phyloP scores from a whole-genome alignment of 2,888 invertebrate species.

The Thymelicus sylvestris region DNA sequence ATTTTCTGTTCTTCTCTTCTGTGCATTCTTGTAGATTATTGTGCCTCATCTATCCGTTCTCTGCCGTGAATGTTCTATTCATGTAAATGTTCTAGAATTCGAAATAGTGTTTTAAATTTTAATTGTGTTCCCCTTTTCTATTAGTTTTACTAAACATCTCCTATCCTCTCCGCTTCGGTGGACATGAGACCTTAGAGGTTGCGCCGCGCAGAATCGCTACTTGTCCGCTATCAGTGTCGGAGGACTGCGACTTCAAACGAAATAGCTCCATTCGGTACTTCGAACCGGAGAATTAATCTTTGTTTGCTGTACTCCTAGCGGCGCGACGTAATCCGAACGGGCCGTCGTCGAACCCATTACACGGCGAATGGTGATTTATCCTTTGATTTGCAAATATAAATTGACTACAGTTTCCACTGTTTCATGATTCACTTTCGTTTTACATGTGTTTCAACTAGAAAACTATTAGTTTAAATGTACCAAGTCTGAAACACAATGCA shows the following conservation, averaged over 20 bases:
- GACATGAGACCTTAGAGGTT: neutral
- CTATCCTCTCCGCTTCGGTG: neutral
- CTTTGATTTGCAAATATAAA: constrained; percentile 33
- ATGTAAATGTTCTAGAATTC: neutral
- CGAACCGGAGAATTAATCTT: constrained; percentile 33
- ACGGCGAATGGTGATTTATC: constrained; percentile 34
- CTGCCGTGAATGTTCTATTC: neutral
- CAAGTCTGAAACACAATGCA: neutral
- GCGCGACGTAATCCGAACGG: constrained; percentile 28
- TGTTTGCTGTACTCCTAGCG: constrained; percentile 31
- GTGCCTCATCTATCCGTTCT: too few species aligned
- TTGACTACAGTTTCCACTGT: neutral
- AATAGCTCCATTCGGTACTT: constrained; percentile 48
- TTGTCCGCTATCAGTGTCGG: constrained; percentile 40
- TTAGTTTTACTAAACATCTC: neutral
- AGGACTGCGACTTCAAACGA: constrained; percentile 45
- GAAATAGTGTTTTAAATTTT: neutral
- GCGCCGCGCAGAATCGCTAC: constrained; percentile 36
- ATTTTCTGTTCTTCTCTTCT: neutral
- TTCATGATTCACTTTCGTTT: neutral
- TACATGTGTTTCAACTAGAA: neutral
- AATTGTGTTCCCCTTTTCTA: neutral
- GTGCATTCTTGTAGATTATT: neutral
- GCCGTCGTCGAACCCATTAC: constrained; percentile 28
- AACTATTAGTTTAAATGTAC: too few species aligned